Conservation (phyloP, 2,113 vertebrate genomes). For the Lethenteron reissneri region DNA sequence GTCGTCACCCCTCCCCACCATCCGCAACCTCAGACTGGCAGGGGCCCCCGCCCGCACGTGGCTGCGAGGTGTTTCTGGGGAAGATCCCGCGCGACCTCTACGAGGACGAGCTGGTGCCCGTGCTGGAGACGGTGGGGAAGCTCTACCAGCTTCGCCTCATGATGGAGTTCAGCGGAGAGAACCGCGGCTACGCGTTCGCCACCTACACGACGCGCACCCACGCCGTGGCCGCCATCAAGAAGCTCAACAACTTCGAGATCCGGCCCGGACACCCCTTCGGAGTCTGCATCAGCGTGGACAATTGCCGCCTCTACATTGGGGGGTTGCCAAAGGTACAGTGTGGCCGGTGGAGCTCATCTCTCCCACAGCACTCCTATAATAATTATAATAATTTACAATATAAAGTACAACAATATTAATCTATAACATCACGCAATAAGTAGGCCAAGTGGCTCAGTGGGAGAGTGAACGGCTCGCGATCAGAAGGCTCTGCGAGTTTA, state of each 20-base stretch:
- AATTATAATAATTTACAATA: too few species aligned
- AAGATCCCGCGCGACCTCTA: constrained; percentile 1
- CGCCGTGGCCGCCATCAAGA: background rate
- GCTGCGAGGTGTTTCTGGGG: constrained; percentile 2
- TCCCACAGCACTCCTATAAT: too few species aligned
- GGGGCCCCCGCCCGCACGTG: background rate
- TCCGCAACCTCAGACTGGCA: constrained; percentile 12
- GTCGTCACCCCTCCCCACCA: too few species aligned
- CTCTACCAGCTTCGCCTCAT: constrained; percentile 3
- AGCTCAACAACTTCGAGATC: background rate
- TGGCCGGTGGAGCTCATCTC: too few species aligned
- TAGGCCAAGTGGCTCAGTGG: too few species aligned
- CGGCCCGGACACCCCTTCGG: background rate
- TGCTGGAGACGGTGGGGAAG: background rate
- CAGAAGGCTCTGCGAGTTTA: too few species aligned
- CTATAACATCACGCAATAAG: too few species aligned
- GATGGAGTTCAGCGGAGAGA: constrained; percentile 4
- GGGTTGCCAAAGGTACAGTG: background rate
- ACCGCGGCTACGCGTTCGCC: constrained; percentile 1
- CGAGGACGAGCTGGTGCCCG: constrained; percentile 4
- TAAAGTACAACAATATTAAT: too few species aligned
- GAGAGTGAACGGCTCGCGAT: too few species aligned
- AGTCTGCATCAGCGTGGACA: constrained; percentile 4
- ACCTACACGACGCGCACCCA: constrained; percentile 11
- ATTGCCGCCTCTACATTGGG: background rate